phyloP scores from a whole-genome alignment of 2,888 invertebrate genomes.

The Andrena marginata region DNA sequence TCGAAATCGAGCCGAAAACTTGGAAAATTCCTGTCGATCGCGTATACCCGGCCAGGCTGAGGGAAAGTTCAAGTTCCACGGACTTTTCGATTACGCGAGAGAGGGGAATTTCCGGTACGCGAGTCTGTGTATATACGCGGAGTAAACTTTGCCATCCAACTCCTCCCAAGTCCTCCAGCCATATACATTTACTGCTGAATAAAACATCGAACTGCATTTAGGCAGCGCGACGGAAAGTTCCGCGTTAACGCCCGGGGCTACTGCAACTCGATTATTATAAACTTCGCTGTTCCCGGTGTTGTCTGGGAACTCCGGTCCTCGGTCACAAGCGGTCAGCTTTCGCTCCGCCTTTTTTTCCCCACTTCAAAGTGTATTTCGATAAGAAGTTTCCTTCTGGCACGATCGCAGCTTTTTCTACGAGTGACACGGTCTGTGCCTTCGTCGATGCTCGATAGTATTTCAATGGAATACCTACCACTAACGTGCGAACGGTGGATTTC shows the following conservation, averaged over 20 bases:
- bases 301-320: background rate
- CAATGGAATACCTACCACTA: slow-evolving; percentile 86
- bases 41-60: background rate
- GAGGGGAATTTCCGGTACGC: background rate
- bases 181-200: slow-evolving; percentile 23
- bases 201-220: slow-evolving; percentile 36
- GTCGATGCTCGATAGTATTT: background rate
- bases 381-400: background rate
- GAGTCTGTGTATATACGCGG: background rate
- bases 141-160: slow-evolving; percentile 33
- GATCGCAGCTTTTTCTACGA: background rate
- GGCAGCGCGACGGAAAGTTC: background rate
- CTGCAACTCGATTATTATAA: background rate
- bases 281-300: background rate
- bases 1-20: background rate
- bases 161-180: background rate
- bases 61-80: background rate
- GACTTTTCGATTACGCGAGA: slow-evolving; percentile 14
- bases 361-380: background rate
- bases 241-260: background rate
- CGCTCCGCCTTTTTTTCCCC: background rate
- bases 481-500: slow-evolving; percentile 91
- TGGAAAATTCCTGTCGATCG: slow-evolving; percentile 2
- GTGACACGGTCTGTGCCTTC: background rate
- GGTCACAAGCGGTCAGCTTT: background rate